Evolutionary conservation across 2,113 vertebrate genomes (phyloP), one percentile per base, ranked within the genome.

Genomic region (Astur gentilis): DNA sequence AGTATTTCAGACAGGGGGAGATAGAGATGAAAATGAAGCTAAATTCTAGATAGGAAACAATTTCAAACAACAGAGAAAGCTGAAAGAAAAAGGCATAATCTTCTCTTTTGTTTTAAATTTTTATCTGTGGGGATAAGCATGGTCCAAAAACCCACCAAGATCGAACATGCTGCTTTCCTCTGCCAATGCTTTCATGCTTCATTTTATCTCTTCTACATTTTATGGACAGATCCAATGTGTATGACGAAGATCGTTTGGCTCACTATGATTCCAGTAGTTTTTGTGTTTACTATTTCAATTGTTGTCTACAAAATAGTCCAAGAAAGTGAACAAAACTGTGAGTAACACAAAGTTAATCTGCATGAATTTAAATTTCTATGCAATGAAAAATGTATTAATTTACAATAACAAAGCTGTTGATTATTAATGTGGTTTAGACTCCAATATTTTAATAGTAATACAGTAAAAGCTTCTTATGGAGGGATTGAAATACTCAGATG

Each of bases 191-290:
- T 90, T 93, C 42, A 25, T 87, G 42, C n/a, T 64, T 97, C 60
- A 91, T 90, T 96, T 72, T 93, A 3, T 83, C 16, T 96, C 82
- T 93, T 95, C 18, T 85, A 16, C 23, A 20, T 93, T 96, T 90
- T 86, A 65, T 94, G 93, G 85, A 66, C 97, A 98, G 98, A 97
- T 97, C 95, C 96, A 5, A 92, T 87, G 85, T 97, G 97, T 80
- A 70, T 82, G 42, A 67, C 20, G 36, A 98, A 97, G 94, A 98
- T 98, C 54, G 91, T 91, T 50, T 98, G 97, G 98, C 92, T 98
- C 61, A 40, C 89, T 92, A 96, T 98, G 91, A 89, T 98, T 83
- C 15, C 95, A n/a, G 61, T 95, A 54, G 97, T 98, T 82, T 91
- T 98, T 94, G 54, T 98, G 83, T 78, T 97, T 76, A 93, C 92